Conservation (phyloP, 2,797 vertebrate species). For the Natrix natrix region DNA sequence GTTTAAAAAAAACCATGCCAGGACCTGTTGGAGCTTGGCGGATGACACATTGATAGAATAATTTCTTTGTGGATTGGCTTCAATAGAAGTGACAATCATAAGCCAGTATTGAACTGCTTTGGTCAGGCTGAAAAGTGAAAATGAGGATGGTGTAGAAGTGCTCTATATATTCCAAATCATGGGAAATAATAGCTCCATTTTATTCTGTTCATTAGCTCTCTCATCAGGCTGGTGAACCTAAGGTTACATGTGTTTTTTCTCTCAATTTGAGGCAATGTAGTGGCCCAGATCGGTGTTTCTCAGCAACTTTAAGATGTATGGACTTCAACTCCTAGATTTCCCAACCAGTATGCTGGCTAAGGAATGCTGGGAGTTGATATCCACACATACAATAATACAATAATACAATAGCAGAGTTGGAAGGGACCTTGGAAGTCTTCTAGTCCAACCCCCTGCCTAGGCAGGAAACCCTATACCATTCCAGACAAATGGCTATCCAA, state of each 20-base stretch:
- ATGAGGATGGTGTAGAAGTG: not conserved
- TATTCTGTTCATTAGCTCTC: not conserved
- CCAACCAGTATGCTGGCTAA: not conserved
- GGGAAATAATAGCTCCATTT: not conserved
- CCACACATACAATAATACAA: not conserved
- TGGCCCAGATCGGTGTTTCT: not conserved
- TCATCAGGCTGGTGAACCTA: not conserved
- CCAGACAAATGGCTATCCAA: too few species aligned
- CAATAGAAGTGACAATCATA: not conserved
- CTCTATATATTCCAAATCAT: not conserved
- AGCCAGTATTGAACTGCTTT: not conserved
- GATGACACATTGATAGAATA: not conserved
- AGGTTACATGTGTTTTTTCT: not conserved
- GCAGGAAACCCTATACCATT: too few species aligned
- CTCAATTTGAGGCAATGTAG: not conserved
- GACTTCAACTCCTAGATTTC: not conserved
- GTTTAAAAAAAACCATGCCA: not conserved
- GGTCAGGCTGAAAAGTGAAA: not conserved
- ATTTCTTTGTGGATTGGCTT: not conserved
- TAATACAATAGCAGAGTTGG: too few species aligned
- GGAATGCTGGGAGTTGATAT: not conserved
- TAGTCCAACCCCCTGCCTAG: too few species aligned
- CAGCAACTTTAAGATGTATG: not conserved
- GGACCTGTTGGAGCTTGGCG: not conserved
- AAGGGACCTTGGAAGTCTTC: too few species aligned